Percentiles rank a stretch among this genome's conserved stretches.
Conservation (phyloP, 2,888 invertebrate genomes). For the Drosophila maculinotata region DNA sequence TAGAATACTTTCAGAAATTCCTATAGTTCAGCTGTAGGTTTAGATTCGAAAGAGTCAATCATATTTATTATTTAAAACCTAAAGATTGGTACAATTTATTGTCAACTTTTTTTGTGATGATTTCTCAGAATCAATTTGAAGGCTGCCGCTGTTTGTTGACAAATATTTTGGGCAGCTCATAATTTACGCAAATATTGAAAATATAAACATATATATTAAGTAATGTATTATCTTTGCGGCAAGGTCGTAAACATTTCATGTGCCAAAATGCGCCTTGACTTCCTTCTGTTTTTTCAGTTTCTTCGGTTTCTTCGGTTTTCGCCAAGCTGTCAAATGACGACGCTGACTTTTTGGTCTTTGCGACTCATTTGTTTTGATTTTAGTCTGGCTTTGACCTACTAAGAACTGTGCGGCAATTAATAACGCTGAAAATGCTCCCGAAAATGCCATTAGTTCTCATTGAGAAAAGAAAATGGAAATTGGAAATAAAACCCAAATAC, state of each 20-base stretch:
- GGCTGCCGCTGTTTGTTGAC: neutral
- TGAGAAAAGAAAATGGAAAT: slow-evolving; percentile 13
- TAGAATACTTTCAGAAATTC: too few relatives aligned
- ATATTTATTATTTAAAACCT: too few relatives aligned
- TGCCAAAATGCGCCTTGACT: slow-evolving; percentile 63
- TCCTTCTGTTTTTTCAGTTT: slow-evolving; percentile 27
- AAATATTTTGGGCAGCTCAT: slow-evolving; percentile 9
- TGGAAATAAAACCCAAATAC: slow-evolving; percentile 1
- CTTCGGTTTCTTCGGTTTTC: slow-evolving; percentile 9
- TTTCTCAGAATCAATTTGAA: neutral
- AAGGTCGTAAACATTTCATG: slow-evolving; percentile 57
- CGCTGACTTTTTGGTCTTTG: slow-evolving; percentile 25
- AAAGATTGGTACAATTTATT: neutral
- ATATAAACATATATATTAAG: slow-evolving; percentile 13
- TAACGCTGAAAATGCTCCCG: slow-evolving; percentile 20
- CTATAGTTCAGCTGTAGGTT: too few relatives aligned
- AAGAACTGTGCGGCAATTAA: slow-evolving; percentile 28
- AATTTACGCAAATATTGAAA: slow-evolving; percentile 19
- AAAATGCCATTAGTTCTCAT: slow-evolving; percentile 36
- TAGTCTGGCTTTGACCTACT: slow-evolving; percentile 64
- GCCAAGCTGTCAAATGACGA: slow-evolving; percentile 40
- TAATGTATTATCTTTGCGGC: slow-evolving; percentile 23
- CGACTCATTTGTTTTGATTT: slow-evolving; percentile 25
- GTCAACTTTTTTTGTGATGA: neutral
- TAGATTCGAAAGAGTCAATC: too few relatives aligned